Base-by-base conservation (phyloP, 2,113 vertebrate genomes). In the Grus americana region DNA sequence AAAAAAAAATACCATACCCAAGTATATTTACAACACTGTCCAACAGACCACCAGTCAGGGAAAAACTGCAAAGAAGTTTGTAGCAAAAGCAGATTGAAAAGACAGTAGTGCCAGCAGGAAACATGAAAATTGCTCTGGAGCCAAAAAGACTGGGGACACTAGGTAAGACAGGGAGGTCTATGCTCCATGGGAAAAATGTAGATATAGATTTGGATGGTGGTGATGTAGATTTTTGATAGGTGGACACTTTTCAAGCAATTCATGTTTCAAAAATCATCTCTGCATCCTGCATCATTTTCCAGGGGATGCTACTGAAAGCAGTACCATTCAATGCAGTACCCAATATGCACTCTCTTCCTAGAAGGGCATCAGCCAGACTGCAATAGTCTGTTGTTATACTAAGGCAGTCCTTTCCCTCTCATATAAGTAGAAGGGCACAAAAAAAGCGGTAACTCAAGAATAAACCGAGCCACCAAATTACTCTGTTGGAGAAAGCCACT, bases 341-440 rank as follows among this genome's bases (percentile, higher is more conserved):
- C 1, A 1, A 67, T 15, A 32, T 0, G 1, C 6, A 2, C 7
- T 16, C 86, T 42, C 32, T 9, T 61, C 52, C 52, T 46, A 34
- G 46, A 30, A 55, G 21, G 44, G 17, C 40, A 44, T 7, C 44
- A n/a, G 42, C 12, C 30, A 30, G 80, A 20, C 17, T 8, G 40
- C 58, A 71, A 50, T 9, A 49, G 30, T 3, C 10, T 40, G 20
- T 11, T 55, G 42, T 17, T 61, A 30, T 3, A 40, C 30, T 22
- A 40, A 23, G 40, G 10, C 4, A 2, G 12, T 10, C 47, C 42
- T 38, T 79, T 72, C 36, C 47, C 11, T 59, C 23, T 44, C 52
- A 9, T 17, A 16, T 11, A 61, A 61, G 66, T 1, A n/a, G 23
- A 32, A 34, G 8, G 24, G 21, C 7, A 40, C 63, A 71, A 59